Conservation (phyloP, 2,113 vertebrate species). For the Jacana jacana region DNA sequence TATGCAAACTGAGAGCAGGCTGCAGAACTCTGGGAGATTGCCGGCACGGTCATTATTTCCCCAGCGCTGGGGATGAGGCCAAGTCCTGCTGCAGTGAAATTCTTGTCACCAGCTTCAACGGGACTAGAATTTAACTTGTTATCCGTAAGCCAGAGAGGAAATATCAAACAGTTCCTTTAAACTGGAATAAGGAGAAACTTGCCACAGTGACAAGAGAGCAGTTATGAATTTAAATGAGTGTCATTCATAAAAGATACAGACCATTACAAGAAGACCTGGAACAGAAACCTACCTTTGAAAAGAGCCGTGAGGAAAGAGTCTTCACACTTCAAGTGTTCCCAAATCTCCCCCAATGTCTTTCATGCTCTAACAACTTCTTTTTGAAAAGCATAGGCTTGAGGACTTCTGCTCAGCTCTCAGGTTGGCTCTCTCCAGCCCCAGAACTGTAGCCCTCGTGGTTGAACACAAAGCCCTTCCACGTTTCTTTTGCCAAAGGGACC, state of each 20-base stretch:
- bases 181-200: neutral
- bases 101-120: neutral
- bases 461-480: neutral
- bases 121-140: neutral
- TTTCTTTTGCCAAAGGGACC: neutral
- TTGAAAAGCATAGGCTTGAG: neutral
- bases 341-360: neutral
- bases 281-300: neutral
- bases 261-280: neutral
- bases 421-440: neutral
- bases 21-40: neutral
- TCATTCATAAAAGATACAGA: neutral
- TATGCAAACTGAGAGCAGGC: neutral
- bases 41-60: neutral
- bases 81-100: neutral
- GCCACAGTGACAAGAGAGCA: neutral
- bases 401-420: neutral
- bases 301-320: neutral
- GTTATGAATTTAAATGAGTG: neutral
- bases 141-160: neutral
- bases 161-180: neutral
- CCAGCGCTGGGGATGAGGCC: neutral
- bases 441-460: neutral
- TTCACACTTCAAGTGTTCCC: neutral
- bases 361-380: neutral